Evolutionary conservation across 2,113 vertebrate species (phyloP).

Genomic region (Zosterops borbonicus): DNA sequence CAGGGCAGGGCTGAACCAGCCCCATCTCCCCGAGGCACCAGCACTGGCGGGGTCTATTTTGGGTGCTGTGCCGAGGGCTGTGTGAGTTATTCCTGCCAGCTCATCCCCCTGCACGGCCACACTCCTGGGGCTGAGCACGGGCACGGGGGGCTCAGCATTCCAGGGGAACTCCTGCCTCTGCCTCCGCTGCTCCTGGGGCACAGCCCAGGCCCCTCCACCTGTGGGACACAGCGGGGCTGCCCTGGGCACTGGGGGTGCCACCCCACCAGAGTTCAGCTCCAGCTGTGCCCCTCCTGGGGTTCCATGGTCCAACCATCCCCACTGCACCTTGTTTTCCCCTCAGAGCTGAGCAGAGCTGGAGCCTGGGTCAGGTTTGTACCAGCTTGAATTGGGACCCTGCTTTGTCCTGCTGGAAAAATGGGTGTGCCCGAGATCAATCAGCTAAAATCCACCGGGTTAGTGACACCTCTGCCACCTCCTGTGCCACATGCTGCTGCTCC

Average conservation of each 20-base stretch:
- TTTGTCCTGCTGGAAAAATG: background rate
- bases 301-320: background rate
- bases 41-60: background rate
- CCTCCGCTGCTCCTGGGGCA: background rate
- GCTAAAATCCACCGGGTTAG: fast-evolving
- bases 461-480: fast-evolving
- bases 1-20: background rate
- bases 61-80: background rate
- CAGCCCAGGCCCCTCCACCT: background rate
- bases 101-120: background rate
- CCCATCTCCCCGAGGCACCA: fast-evolving
- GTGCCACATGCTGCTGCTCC: fast-evolving
- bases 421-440: background rate
- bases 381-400: background rate
- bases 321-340: background rate
- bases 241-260: background rate
- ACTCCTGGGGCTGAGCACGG: background rate
- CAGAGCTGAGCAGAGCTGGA: background rate
- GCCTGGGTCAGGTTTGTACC: background rate
- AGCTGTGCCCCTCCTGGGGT: fast-evolving
- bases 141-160: fast-evolving
- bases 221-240: background rate
- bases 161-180: background rate
- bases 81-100: conserved; percentile 45
- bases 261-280: fast-evolving